Evolutionary conservation across 2,797 vertebrate genomes (phyloP).

Genomic region (Natrix natrix): DNA sequence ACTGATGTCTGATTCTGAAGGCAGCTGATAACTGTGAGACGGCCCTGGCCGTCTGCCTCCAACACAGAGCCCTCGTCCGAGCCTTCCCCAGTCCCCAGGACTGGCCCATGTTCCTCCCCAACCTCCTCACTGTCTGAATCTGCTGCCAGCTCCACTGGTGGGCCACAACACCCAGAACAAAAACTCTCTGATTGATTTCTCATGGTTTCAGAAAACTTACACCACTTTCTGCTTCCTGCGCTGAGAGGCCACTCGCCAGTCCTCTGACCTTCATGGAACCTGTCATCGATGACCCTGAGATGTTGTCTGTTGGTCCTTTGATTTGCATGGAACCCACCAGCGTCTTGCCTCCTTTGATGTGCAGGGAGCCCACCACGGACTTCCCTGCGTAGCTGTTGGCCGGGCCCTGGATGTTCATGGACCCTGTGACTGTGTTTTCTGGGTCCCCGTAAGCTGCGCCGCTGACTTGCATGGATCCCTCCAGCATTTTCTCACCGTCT

Average conservation of each 20-base stretch:
- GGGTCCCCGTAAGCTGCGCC: neutral
- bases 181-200: neutral
- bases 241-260: fast-evolving
- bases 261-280: neutral
- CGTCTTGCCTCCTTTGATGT: neutral
- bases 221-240: neutral
- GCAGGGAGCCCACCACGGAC: neutral
- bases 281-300: neutral
- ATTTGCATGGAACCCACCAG: neutral
- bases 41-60: no score
- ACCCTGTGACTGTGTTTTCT: neutral
- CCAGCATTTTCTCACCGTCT: neutral
- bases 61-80: no score
- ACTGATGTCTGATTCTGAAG: no score
- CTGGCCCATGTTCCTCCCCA: no score
- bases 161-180: no score
- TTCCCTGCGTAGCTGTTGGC: neutral
- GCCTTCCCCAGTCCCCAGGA: no score
- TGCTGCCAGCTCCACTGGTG: no score
- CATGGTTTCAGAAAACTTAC: neutral
- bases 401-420: neutral
- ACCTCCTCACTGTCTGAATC: no score
- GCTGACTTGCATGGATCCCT: neutral
- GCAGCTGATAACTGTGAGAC: no score
- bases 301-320: neutral